phyloP scores from a whole-genome alignment of 2,888 invertebrate species.

The Mesodorylaimus sp. region DNA sequence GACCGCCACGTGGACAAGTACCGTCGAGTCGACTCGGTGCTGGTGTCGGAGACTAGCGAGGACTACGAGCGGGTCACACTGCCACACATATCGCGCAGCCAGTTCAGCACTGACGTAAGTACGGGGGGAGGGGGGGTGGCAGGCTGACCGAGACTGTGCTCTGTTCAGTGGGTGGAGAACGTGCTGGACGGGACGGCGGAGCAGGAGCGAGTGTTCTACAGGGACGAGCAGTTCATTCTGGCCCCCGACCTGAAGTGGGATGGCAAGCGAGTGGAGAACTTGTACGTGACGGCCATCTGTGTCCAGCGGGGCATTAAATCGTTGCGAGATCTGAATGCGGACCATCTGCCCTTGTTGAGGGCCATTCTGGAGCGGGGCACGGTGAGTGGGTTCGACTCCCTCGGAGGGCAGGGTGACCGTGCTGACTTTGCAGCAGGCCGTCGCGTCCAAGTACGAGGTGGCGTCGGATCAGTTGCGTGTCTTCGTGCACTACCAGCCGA shows the following conservation, averaged over 20 bases:
- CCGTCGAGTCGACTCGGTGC: constrained; percentile 48
- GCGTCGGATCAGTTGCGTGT: constrained; percentile 48
- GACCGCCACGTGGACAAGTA: constrained; percentile 77
- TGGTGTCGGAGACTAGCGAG: constrained; percentile 64
- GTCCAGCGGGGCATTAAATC: constrained; percentile 56
- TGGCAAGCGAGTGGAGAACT: constrained; percentile 49
- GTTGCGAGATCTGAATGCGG: constrained; percentile 56
- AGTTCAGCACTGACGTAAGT: constrained; percentile 17
- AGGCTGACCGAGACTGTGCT: too few relatives aligned
- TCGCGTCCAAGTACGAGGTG: constrained; percentile 56
- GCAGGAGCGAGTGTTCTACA: constrained; percentile 62
- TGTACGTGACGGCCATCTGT: constrained; percentile 67
- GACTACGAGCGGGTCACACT: constrained; percentile 58
- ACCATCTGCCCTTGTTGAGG: constrained; percentile 59
- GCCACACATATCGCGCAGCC: constrained; percentile 45
- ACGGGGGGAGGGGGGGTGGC: too few relatives aligned
- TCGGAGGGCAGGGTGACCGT: too few relatives aligned
- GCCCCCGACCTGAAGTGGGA: constrained; percentile 94
- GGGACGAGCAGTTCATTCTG: constrained; percentile 64
- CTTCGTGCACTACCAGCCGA: constrained; percentile 85
- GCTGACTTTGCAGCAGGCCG: constrained; percentile 44
- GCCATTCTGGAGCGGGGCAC: constrained; percentile 46
- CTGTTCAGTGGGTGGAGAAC: constrained; percentile 90
- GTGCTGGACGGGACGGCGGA: constrained; percentile 79
- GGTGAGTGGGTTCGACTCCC: too few relatives aligned